Percentiles rank a stretch among this genome's conserved stretches.
Conservation (phyloP, 2,797 vertebrate genomes). For the Clarias fuscus region DNA sequence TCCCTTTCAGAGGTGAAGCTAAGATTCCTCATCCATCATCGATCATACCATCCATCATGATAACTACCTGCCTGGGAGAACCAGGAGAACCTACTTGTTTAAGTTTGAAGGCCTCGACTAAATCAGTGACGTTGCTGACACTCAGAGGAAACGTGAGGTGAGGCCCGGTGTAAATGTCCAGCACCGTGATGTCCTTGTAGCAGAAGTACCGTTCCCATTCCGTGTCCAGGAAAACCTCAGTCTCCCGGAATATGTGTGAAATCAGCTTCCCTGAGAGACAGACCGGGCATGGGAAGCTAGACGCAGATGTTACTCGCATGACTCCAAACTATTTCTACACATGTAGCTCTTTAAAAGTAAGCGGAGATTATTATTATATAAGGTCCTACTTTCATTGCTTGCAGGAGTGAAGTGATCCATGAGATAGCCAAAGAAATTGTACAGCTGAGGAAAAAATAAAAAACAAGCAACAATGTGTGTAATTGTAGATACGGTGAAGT, state of each 20-base stretch:
- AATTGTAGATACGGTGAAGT: background rate
- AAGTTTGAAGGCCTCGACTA: slow-evolving; percentile 89
- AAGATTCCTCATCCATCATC: background rate
- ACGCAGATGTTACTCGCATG: background rate
- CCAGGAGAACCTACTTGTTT: slow-evolving; percentile 80
- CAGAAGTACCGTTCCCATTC: slow-evolving; percentile 79
- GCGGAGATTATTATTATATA: background rate
- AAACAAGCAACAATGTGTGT: background rate
- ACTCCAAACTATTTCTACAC: background rate
- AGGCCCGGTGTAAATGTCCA: slow-evolving; percentile 79
- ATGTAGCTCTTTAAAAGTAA: background rate
- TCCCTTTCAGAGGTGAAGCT: background rate
- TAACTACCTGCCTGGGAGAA: background rate
- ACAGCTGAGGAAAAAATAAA: slow-evolving; percentile 75
- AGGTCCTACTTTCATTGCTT: slow-evolving; percentile 82
- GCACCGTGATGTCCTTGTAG: slow-evolving; percentile 81
- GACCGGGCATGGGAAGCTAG: background rate
- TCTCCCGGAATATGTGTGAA: slow-evolving; percentile 81
- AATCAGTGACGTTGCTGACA: slow-evolving; percentile 77
- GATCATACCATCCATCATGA: background rate
- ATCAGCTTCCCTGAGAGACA: slow-evolving; percentile 81
- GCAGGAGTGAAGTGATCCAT: slow-evolving; percentile 87
- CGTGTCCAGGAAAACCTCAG: slow-evolving; percentile 70
- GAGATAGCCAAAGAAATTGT: slow-evolving; percentile 89
- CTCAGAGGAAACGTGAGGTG: slow-evolving; percentile 85